Conservation (phyloP, 2,888 invertebrate species). For the Aricia artaxerxes region DNA sequence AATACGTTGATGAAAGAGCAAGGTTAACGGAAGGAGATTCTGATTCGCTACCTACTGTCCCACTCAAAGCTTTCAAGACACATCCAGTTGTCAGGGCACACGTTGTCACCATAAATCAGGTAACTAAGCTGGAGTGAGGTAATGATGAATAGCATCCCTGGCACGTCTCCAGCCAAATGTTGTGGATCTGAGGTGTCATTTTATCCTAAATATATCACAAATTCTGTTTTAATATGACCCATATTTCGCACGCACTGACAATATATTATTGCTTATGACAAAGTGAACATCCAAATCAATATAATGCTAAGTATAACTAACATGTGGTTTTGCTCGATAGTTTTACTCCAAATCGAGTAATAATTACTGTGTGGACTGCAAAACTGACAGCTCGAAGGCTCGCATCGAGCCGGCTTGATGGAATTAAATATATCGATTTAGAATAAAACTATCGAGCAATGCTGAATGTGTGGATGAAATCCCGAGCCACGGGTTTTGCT, state of each 20-base stretch:
- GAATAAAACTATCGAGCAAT: too few relatives aligned
- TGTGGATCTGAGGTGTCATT: constrained; percentile 41
- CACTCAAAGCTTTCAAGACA: constrained; percentile 12
- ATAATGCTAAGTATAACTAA: too few relatives aligned
- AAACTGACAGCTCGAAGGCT: too few relatives aligned
- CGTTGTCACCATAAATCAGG: constrained; percentile 29
- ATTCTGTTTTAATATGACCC: constrained; percentile 28
- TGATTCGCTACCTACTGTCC: constrained; percentile 28
- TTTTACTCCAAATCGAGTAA: too few relatives aligned
- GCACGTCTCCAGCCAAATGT: constrained; percentile 40
- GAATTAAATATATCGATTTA: too few relatives aligned
- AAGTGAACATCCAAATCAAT: constrained; percentile 9
- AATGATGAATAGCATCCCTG: constrained; percentile 40
- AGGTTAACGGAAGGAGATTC: neutral
- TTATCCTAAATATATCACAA: constrained; percentile 30
- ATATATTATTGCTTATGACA: constrained; percentile 26
- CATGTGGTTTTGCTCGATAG: too few relatives aligned
- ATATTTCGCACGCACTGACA: constrained; percentile 26
- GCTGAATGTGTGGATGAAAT: too few relatives aligned
- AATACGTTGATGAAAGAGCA: too few relatives aligned
- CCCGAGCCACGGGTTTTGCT: too few relatives aligned
- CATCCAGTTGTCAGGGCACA: neutral
- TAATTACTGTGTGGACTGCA: too few relatives aligned
- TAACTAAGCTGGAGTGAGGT: constrained; percentile 32
- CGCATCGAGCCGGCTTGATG: too few relatives aligned